Evolutionary conservation across 1,140 invertebrate species (phyloP), one percentile per base, ranked within the genome.

Genomic region (Popillia japonica): DNA sequence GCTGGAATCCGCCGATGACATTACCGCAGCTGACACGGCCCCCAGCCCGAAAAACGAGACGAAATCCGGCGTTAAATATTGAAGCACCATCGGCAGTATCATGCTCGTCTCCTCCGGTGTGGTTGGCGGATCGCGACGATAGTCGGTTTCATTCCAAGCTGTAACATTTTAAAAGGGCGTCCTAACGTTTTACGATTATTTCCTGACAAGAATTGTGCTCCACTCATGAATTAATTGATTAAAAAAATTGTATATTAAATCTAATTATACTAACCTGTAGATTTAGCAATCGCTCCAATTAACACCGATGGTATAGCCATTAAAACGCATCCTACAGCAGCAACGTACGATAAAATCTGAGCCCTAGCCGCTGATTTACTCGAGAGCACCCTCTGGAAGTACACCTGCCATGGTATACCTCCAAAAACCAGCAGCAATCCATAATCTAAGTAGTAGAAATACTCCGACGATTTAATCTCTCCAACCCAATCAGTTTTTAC

Each of bases 391-490:
- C 98, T 89, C 89, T 99, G 98, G 88, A 99, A 99, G 86, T 99
- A 99, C 3, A 99, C 97, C 92, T 98, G 96, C 98, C 98, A 99
- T 0, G 98, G 98, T 83, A 99, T 99, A 27, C 98, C 98, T 8
- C 98, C 98, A 84, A 99, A 98, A 61, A 99, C 90, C 8, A 99
- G 90, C 72, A 99, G 89, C 75, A 99, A 88, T 23, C 95, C 96
- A 80, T 95, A 94, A 88, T 99, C 98, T 22, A 97, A 84, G 86
- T 99, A 99, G 74, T 90, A 92, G 85, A 94, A 96, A 59, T 94
- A 92, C 78, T 95, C 92, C 6, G 91, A 87, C 0, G 91, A 86
- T 8, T 93, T 90, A 4, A 99, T 88, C 10, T 89, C 86, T 0
- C 97, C 96, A 72, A 99, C 94, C 97, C 97, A 99, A 83, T 96